Conservation (phyloP, 2,113 vertebrate genomes). For the Symphodus melops region DNA sequence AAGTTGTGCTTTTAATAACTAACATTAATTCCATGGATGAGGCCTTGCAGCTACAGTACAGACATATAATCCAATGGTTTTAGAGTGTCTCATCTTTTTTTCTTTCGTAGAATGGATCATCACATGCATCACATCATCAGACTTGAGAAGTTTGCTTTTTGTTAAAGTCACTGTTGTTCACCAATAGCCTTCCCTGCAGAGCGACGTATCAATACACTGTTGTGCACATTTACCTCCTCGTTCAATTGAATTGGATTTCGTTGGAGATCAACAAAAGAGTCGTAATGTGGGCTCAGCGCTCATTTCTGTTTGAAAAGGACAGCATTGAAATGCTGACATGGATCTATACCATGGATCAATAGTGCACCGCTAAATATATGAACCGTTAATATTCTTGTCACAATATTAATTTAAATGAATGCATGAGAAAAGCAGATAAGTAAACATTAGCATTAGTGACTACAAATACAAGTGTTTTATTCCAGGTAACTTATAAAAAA, state of each 20-base stretch:
- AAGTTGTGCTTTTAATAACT: no score
- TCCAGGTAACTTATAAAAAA: slow-evolving; percentile 19
- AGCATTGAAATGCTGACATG: neutral
- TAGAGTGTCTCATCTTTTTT: neutral
- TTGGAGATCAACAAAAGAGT: slow-evolving; percentile 12
- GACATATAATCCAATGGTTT: slow-evolving; percentile 14
- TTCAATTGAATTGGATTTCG: slow-evolving; percentile 24
- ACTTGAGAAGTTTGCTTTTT: neutral
- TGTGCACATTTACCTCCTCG: slow-evolving; percentile 27
- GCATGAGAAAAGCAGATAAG: no score
- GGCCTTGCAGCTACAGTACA: slow-evolving; percentile 13
- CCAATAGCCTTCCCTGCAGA: slow-evolving; percentile 45
- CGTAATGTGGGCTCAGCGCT: slow-evolving; percentile 1
- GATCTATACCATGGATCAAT: neutral
- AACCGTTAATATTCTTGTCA: neutral
- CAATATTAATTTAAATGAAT: no score
- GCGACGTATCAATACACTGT: slow-evolving; percentile 35
- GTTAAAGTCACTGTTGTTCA: neutral
- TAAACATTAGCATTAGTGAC: no score
- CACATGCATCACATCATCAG: slow-evolving; percentile 15
- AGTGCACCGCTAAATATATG: neutral
- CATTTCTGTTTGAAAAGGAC: slow-evolving; percentile 1
- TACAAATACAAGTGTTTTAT: neutral
- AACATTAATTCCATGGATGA: neutral
- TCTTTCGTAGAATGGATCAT: slow-evolving; percentile 14